Conservation (phyloP, 2,113 vertebrate species). For the Rhadina sibilatrix region DNA sequence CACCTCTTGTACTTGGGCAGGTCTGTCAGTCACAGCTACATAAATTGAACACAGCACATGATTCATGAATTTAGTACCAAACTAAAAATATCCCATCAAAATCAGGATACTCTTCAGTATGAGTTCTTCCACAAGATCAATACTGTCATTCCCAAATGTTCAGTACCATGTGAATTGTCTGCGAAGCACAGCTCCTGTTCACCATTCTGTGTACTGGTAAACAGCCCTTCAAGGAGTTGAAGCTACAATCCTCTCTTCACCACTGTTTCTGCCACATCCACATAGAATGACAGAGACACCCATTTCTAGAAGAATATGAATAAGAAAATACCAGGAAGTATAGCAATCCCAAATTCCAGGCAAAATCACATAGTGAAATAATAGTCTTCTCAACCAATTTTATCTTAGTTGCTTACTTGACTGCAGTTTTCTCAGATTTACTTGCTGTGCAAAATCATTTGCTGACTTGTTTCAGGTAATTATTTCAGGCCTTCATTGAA, state of each 20-base stretch:
- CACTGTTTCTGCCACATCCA: not conserved
- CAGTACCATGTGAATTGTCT: not conserved
- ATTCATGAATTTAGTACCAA: not conserved
- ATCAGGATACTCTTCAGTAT: not conserved
- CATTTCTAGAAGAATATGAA: not conserved
- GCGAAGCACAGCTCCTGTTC: not conserved
- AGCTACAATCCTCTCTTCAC: not conserved
- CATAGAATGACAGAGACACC: accelerated
- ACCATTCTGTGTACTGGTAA: not conserved
- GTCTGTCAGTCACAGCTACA: not conserved
- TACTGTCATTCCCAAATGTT: not conserved
- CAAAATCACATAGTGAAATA: not conserved
- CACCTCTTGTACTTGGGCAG: not conserved
- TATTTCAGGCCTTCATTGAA: not conserved
- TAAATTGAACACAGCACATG: not conserved
- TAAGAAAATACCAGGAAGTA: not conserved
- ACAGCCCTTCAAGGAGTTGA: not conserved
- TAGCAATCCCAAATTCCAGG: not conserved
- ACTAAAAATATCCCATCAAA: not conserved
- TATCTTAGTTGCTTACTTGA: not conserved
- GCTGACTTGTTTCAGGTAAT: not conserved
- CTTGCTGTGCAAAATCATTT: not conserved
- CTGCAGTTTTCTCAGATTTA: not conserved
- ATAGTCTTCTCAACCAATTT: not conserved
- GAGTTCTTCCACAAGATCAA: not conserved